Base-by-base conservation (phyloP, 2,113 vertebrate species). In the Labeo rohita region DNA sequence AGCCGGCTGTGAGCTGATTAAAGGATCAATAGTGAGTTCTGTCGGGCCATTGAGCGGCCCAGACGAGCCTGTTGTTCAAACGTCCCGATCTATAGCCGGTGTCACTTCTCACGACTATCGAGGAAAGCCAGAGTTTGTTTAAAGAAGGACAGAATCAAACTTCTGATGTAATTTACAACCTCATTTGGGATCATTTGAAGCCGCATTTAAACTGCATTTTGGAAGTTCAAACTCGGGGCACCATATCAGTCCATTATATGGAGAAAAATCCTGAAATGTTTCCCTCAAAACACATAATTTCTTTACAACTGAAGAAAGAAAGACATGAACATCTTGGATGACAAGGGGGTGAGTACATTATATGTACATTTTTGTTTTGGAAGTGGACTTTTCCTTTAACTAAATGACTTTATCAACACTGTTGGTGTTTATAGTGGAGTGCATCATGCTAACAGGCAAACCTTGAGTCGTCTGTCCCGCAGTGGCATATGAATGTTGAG, bases 401-500 rank as follows among this genome's bases (percentile, higher is more conserved):
- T 28, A 28, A 28, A 45, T 72, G 36, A 72, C 68, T 72, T 45
- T 2, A 72, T 72, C 36, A 45, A 15, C 36, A 21, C 36, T 21
- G 8, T 39, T 54, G 15, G 50, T 77, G 73, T 50, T 54, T 54
- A 56, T 36, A 8, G 2, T 21, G 36, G 16, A 45, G 23, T 43
- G 28, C 28, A 36, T 34, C 74, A 78, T 1, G 9, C 75, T 39
- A 56, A 39, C 52, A 56, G 34, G 28, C 76, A 59, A 78, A 78
- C 34, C 76, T 59, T 68, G 49, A 54, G 10, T 68, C 21, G 3
- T 1, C n/a, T 61, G 50, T 84, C 70, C 82, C n/a, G 3, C 90
- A 49, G 95, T 94, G 94, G 95, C 96, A 97, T 97, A 97, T 96
- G 96, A 95, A 96, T 96, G 96, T 96, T 97, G 96, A 97, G 97